Base-by-base conservation (phyloP, 2,797 vertebrate genomes). In the Cyprinodon diabolis region DNA sequence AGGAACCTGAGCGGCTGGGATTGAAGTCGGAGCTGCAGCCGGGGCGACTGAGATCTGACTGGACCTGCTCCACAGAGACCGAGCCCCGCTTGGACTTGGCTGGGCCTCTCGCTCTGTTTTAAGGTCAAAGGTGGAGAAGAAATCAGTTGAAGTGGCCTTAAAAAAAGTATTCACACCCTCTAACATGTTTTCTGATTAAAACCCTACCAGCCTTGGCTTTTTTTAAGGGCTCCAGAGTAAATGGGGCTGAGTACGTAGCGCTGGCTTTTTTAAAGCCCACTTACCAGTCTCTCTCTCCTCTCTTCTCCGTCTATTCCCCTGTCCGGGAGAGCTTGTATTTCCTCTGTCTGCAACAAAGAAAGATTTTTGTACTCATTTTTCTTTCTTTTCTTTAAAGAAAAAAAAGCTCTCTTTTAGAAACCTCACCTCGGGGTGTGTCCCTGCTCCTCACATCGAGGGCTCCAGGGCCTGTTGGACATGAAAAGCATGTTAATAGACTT, bases 371-470 rank as follows among this genome's bases (percentile, higher is more conserved):
- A 2, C 1, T 21, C 11, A 1, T 19, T 23, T 69, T 55, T 58
- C 45, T 23, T 45, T 57, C 21, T 21, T 6, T 43, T 48, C 3
- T 19, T 66, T 60, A 9, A 71, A 30, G 30, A 68, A 48, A 12
- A 10, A 57, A 9, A 45, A 71, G 57, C 56, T 21, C 21, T 19
- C 15, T 45, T 62, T 19, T 66, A 7, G 17, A 40, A 70, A 23
- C 58, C 74, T 87, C 57, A 93, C 92, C 90, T 86, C 74, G 77
- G n/a, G 91, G 84, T 3, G 86, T 6, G 4, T 90, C 92, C 78
- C 92, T 85, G 78, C 82, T 92, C 85, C 94, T 93, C 74, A 94
- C 91, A 2, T 93, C 90, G 43, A 71, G 88, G 82, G 63, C 63
- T 52, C 14, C 86, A n/a, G 77, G 12, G 19, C 84, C 89, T 14